Evolutionary conservation across 2,113 vertebrate species (phyloP), one percentile per base, ranked within the genome.

Genomic region (Sceloporus tristichus): DNA sequence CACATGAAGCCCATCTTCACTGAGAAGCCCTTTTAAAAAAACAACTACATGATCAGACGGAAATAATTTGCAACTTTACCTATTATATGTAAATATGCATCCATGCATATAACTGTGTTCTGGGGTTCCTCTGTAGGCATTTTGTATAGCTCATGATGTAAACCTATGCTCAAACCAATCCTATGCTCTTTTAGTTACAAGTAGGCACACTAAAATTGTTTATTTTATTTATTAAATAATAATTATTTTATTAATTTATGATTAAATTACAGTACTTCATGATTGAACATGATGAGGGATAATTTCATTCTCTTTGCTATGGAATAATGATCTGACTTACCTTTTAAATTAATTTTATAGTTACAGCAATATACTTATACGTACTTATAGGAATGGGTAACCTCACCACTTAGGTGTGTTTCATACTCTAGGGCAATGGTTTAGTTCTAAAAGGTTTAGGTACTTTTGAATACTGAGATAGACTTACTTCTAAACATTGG

Each of bases 1-100:
- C 29, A 94, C 93, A 94, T 92, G 93, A 92, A 93, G 84, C 92
- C 91, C 92, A 95, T 91, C 87, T 84, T 94, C 92, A 92, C 89
- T 91, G 92, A 93, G 87, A 84, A 94, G 92, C 92, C 65, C 23
- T 18, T 66, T 95, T 77, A 89, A 90, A 85, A 27, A 48, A 86
- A 77, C 87, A 88, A 90, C 79, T 13, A 87, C 94, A 92, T 91
- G 87, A 90, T 92, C 86, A 86, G 86, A 92, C 92, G 92, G 94
- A 95, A 95, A 91, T 91, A 91, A 90, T 93, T 91, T 92, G 88
- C 9, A n/a, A 94, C 94, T 94, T 79, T 93, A 87, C 85, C 93
- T 93, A 91, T 90, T 94, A 94, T 90, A 5, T 59, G 10, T 59
- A 10, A 10, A 13, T 59, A 59, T 59, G 56, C 59, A 62, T 16